phyloP scores from a whole-genome alignment of 2,888 invertebrate genomes.

The Napeogenes inachia region DNA sequence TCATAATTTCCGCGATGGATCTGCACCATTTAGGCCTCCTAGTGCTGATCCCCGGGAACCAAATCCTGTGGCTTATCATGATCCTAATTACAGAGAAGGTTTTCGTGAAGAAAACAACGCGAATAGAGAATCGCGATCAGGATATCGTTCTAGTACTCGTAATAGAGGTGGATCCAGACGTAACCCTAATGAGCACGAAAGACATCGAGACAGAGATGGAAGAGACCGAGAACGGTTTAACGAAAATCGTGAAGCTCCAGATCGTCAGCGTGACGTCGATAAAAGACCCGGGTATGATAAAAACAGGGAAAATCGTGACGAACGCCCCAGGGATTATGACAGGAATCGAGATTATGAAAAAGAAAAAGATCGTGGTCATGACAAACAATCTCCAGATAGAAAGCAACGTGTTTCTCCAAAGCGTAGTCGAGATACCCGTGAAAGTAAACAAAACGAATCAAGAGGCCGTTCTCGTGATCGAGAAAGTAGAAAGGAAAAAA shows the following conservation, averaged over 20 bases:
- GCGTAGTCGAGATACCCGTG: slow-evolving; percentile 56
- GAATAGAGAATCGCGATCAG: slow-evolving; percentile 53
- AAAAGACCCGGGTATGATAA: slow-evolving; percentile 53
- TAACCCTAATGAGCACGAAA: slow-evolving; percentile 59
- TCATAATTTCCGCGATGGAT: slow-evolving; percentile 59
- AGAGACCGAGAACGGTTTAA: slow-evolving; percentile 62
- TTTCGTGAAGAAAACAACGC: slow-evolving; percentile 57
- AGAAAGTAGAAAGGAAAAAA: slow-evolving; percentile 75
- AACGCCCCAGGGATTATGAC: slow-evolving; percentile 45
- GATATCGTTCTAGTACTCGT: slow-evolving; percentile 51
- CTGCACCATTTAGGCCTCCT: slow-evolving; percentile 57
- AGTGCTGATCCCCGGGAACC: slow-evolving; percentile 61
- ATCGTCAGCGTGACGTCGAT: slow-evolving; percentile 62
- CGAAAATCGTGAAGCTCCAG: slow-evolving; percentile 60
- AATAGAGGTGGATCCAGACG: slow-evolving; percentile 57
- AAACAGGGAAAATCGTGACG: slow-evolving; percentile 54
- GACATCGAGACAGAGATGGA: slow-evolving; percentile 64
- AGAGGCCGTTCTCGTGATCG: slow-evolving; percentile 69
- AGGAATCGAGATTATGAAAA: slow-evolving; percentile 60
- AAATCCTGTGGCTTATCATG: slow-evolving; percentile 51
- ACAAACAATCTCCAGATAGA: slow-evolving; percentile 62
- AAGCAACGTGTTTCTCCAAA: slow-evolving; percentile 62
- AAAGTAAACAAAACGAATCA: slow-evolving; percentile 68
- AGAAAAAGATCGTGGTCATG: slow-evolving; percentile 62
- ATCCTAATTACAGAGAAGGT: slow-evolving; percentile 61